A percentile compares a stretch with the other conserved stretches of the same genome.
These are phyloP conservation scores for Amphibalanus amphitrite DNA, from an alignment of 1,140 invertebrate species.

Conservation along the genomic window DNA sequence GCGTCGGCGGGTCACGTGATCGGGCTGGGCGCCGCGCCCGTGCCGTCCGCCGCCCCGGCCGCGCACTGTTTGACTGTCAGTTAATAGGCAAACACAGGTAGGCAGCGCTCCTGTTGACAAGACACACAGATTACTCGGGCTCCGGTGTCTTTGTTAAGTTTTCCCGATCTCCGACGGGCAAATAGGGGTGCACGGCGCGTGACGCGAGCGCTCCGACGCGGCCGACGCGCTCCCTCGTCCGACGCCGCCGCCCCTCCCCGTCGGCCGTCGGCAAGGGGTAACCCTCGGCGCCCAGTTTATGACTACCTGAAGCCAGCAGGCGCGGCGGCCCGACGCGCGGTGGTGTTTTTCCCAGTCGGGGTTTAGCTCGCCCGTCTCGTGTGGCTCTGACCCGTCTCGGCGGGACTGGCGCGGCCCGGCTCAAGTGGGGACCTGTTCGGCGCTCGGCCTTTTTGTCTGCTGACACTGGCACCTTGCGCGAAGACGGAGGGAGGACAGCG, in stretches of 20 bases:
- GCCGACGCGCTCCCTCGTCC: no score
- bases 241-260: not conserved
- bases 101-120: not conserved
- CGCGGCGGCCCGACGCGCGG: no score
- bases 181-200: not conserved
- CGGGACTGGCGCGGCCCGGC: no score
- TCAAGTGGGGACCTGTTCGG: not conserved
- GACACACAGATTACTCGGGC: not conserved
- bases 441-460: not conserved
- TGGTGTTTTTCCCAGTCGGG: not conserved
- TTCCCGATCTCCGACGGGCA: not conserved
- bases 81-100: conserved; percentile 1
- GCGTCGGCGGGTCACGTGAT: no score
- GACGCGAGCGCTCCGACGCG: no score
- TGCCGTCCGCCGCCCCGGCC: not conserved
- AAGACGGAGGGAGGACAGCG: no score
- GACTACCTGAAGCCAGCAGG: not conserved
- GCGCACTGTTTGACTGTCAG: not conserved
- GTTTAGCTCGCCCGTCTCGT: not conserved
- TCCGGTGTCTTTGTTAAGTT: conserved; percentile 1
- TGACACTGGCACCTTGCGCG: not conserved
- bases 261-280: not conserved
- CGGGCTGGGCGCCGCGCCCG: no score
- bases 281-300: not conserved
- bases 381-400: not conserved